phyloP scores from a whole-genome alignment of 2,888 invertebrate species.

The Hirtodrosophila cameraria region DNA sequence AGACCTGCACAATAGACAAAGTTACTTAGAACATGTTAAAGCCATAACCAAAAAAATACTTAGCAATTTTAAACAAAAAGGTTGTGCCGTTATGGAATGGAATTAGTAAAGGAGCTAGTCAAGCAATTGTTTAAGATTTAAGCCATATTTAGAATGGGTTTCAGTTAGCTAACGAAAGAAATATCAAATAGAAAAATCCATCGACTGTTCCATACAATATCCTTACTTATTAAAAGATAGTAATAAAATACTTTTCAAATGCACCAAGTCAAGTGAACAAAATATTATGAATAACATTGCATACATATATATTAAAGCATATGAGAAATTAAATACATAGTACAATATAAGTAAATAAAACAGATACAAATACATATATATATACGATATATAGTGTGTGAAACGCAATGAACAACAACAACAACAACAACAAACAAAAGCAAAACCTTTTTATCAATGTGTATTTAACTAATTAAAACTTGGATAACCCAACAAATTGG shows the following conservation, averaged over 20 bases:
- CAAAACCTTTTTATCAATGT: constrained; percentile 58
- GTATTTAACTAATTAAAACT: constrained; percentile 39
- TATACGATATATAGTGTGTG: constrained; percentile 18
- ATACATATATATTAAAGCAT: constrained; percentile 53
- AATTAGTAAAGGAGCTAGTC: constrained; percentile 6
- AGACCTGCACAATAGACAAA: constrained; percentile 31
- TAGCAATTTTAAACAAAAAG: constrained; percentile 26
- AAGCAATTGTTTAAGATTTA: constrained; percentile 2
- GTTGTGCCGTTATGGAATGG: constrained; percentile 33
- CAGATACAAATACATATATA: constrained; percentile 30
- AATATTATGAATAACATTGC: constrained; percentile 14
- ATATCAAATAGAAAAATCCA: constrained; percentile 9
- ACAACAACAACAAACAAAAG: no score
- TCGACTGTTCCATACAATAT: constrained; percentile 33
- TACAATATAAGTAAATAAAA: constrained; percentile 22
- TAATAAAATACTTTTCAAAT: constrained; percentile 34
- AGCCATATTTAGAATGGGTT: background rate
- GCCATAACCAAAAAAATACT: constrained; percentile 18
- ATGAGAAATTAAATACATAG: constrained; percentile 49
- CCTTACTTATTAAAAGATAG: constrained; percentile 1
- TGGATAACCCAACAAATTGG: constrained; percentile 5
- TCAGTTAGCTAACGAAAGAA: constrained; percentile 11
- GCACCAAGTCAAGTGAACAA: constrained; percentile 50
- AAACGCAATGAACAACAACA: constrained; percentile 17
- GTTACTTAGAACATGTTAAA: constrained; percentile 22